Evolutionary conservation across 2,113 vertebrate species (phyloP).

Genomic region (Phainopepla nitens): DNA sequence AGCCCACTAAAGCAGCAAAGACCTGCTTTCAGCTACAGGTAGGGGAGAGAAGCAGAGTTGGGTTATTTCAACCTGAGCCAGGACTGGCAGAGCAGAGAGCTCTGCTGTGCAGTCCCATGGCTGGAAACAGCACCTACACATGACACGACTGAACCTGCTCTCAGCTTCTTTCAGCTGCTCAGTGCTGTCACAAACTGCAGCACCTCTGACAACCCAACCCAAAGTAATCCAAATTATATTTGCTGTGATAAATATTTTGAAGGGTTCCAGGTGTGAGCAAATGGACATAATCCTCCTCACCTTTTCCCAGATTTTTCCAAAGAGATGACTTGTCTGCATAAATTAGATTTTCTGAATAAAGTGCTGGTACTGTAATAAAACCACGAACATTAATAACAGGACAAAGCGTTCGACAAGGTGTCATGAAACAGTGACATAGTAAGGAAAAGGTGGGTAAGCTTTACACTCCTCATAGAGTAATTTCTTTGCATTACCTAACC

Average conservation of each 20-base stretch:
- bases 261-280: neutral
- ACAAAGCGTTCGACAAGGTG: slow-evolving; percentile 5
- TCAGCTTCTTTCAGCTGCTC: neutral
- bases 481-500: slow-evolving; percentile 47
- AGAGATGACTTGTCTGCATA: neutral
- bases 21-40: neutral
- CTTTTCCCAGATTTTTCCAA: neutral
- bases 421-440: neutral
- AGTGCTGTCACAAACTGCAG: neutral
- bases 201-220: fast-evolving
- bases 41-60: neutral
- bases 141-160: fast-evolving
- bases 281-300: neutral
- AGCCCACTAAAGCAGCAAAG: neutral
- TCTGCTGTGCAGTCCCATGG: neutral
- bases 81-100: neutral
- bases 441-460: neutral
- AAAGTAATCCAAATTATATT: neutral
- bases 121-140: neutral
- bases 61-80: neutral
- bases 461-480: slow-evolving; percentile 19
- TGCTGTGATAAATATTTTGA: neutral
- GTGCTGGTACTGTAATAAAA: neutral
- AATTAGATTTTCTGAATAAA: neutral
- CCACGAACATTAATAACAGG: slow-evolving; percentile 18